Evolutionary conservation across 1,140 invertebrate genomes (phyloP).

Genomic region (Sitodiplosis mosellana): DNA sequence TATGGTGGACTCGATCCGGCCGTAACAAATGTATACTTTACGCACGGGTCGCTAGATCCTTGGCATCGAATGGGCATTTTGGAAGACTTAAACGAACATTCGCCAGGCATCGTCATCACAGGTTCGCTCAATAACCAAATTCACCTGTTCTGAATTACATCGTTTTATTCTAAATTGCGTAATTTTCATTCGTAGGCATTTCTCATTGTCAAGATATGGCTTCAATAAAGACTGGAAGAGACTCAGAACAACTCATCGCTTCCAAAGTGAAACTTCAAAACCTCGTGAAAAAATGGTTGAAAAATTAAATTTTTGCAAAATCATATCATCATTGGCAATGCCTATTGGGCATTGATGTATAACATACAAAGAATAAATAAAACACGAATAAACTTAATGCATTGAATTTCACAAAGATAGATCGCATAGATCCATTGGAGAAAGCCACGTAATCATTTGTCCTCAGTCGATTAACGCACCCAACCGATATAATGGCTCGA

Average conservation of each 20-base stretch:
- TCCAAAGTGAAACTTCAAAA: too few relatives aligned
- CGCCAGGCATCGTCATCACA: constrained; percentile 28
- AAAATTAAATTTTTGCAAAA: too few relatives aligned
- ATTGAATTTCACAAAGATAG: too few relatives aligned
- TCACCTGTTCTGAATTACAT: constrained; percentile 3
- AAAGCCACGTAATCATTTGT: too few relatives aligned
- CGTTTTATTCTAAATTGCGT: constrained; percentile 6
- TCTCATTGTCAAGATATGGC: constrained; percentile 58
- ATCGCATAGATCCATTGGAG: too few relatives aligned
- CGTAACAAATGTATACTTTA: constrained; percentile 40
- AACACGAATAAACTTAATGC: too few relatives aligned
- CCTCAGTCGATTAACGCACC: constrained; percentile 47
- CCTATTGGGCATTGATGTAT: constrained; percentile 98
- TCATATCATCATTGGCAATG: too few relatives aligned
- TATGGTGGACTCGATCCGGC: constrained; percentile 36
- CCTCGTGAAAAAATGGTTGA: too few relatives aligned
- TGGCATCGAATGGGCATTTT: constrained; percentile 42
- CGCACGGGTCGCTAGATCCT: constrained; percentile 40
- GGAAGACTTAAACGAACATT: constrained; percentile 27
- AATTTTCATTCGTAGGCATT: constrained; percentile 35
- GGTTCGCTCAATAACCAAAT: constrained; percentile 7
- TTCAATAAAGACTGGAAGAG: too few relatives aligned
- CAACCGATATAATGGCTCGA: constrained; percentile 98
- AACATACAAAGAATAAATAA: too few relatives aligned
- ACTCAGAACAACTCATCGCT: too few relatives aligned